Base-by-base conservation (phyloP, 2,113 vertebrate species). In the Pyrgilauda ruficollis region DNA sequence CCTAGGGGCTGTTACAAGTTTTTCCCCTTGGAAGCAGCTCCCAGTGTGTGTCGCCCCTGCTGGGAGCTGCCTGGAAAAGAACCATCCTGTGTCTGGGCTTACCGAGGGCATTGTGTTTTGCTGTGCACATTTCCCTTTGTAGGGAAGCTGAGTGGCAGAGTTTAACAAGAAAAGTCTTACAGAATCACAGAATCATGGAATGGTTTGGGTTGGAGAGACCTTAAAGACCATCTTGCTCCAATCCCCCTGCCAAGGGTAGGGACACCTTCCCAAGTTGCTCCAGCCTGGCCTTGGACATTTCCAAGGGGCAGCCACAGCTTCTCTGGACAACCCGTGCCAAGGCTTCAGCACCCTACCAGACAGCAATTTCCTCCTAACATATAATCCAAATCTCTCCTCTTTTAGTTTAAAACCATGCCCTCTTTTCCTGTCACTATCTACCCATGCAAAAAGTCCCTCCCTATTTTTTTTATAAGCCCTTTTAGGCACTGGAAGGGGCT, bases 51-150 rank as follows among this genome's bases (percentile, higher is more conserved):
- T 6, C 31, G 2, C 22, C 39, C 10, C 49, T 30, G 31, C 4
- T 35, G 1, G 3, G 28, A 66, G 35, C 20, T 59, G 53, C 41
- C 44, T 35, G 63, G 41, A 77, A 68, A 23, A 46, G 53, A 75
- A 23, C 12, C 59, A 15, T 13, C 27, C 26, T 27, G 31, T 4
- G 24, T 10, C 37, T 52, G 64, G n/a, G 74, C 50, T 63, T 35
- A 43, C 15, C 4, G 13, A n/a, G 22, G 28, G 3, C 39, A 64
- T 18, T 46, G 39, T 35, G 55, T 15, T 89, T 43, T 33, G 35
- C 11, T 6, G 0, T 2, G 49, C 15, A 22, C 10, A 5, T 35
- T 27, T 53, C 31, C 30, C n/a, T 7, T 13, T 4, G 31, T 12
- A 7, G 0, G 3, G 74, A 26, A 46, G 9, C 3, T 5, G 17